Evolutionary conservation across 2,888 invertebrate species (phyloP), one percentile per base, ranked within the genome.

Genomic region (Heliconius hortense): DNA sequence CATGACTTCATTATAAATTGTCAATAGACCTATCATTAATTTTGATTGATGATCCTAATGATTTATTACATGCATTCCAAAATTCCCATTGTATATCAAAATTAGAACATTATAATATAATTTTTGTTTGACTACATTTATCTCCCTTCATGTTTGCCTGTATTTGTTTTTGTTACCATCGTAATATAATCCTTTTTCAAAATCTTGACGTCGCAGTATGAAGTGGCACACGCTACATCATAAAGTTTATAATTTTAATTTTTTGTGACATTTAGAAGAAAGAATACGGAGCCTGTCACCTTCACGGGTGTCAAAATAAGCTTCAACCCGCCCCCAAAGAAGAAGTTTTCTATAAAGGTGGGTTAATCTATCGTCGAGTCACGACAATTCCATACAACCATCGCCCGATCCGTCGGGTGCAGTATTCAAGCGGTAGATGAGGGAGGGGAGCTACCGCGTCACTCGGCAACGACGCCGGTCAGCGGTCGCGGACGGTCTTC

Each of bases 401-500:
- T 86, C 86, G 86, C 84, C 83, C 86, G 88, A 89, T 88, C 88
- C 86, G 88, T 88, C 85, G 87, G 88, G 85, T 89, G 87, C 86
- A 83, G 85, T 84, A 83, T 83, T 82, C 80, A 82, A 81, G 81
- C 78, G 83, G 66, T 43, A 48, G 76, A 74, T 67, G 81, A 70
- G 81, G 78, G 77, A 80, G 78, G 79, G 81, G 84, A 80, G 86
- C 88, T 86, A 87, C 88, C 87, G 89, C 88, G 86, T 82, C 82
- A 79, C 81, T 80, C 82, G 77, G 78, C 80, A 76, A 78, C 80
- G 80, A 79, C 80, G 81, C 81, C 80, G 82, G 81, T 80, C 80
- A 80, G 78, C 81, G 81, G 79, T 75, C 77, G 80, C 85, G 77
- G 78, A 77, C 76, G 76, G 31, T 74, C 72, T 78, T 79, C 78